Evolutionary conservation across 1,140 invertebrate species (phyloP), one percentile per base, ranked within the genome.

Genomic region (Papilio glaucus): DNA sequence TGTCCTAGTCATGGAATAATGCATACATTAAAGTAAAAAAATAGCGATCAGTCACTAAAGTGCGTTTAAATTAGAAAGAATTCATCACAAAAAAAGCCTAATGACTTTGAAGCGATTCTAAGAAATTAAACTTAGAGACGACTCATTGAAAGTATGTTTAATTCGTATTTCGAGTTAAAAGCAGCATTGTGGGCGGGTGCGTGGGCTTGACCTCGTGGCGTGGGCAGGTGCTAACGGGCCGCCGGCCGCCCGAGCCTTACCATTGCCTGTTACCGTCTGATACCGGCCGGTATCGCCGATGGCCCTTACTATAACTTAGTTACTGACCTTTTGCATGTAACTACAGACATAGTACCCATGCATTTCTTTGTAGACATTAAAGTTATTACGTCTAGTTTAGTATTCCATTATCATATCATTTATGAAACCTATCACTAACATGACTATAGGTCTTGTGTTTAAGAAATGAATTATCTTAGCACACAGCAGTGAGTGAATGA

Each of bases 141-240:
- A 62, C 10, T 62, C 60, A 62, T 62, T 37, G 60, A 37, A 62
- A 6, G 62, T 37, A 65, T 33, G 37, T 37, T 65, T 62, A 37
- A 62, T 62, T 62, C 61, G 15, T 39, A 38, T 38, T 65, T 65
- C 62, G 33, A 38, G 15, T 65, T 65, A 38, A 18, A 65, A 65
- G 62, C 37, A 5, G 6, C 1, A 0, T 18, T 13, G 62, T 65
- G 18, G 62, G 62, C 18, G 62, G 37, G 0, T 1, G 62, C 62
- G 62, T 65, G 62, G 62, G 62, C 9, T 38, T 24, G 62, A 39
- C 62, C 37, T 65, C 62, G 37, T 29, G 13, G 62, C 62, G 62
- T 65, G 62, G 62, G 62, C 62, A 65, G 62, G 37, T 65, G 62
- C 37, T 39, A 65, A 65, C 62, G 62, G 49, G 49, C 29, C 33